These are phyloP conservation scores for Scaeva pyrastri DNA, from an alignment of 2,888 invertebrate species.

Conservation along the genomic window DNA sequence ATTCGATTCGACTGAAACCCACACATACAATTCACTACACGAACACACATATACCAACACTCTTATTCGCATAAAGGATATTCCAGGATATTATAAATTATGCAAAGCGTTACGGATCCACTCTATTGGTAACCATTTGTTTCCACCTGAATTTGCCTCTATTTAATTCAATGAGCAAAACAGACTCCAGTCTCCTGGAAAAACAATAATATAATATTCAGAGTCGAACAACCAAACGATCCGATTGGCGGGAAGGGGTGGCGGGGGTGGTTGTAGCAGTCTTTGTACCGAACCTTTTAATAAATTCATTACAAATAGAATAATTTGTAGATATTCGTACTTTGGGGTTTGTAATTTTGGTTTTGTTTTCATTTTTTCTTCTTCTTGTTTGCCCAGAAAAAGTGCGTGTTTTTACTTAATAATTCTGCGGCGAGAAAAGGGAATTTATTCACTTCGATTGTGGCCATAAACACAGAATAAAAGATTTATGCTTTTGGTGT, in stretches of 20 bases:
- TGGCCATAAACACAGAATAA: constrained; percentile 22
- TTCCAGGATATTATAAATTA: constrained; percentile 58
- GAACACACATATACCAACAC: neutral
- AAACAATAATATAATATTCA: constrained; percentile 35
- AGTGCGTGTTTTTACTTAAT: constrained; percentile 24
- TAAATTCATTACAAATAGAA: constrained; percentile 45
- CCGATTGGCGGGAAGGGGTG: neutral
- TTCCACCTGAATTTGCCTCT: constrained; percentile 54
- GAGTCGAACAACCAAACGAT: constrained; percentile 35
- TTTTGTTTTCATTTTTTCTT: constrained; percentile 3
- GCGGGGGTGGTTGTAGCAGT: neutral
- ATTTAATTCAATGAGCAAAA: constrained; percentile 58
- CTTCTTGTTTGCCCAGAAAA: neutral
- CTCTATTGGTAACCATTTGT: constrained; percentile 39
- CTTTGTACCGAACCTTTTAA: constrained; percentile 30
- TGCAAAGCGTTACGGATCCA: constrained; percentile 57
- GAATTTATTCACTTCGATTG: constrained; percentile 23
- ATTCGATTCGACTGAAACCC: constrained; percentile 2
- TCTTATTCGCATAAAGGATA: constrained; percentile 8
- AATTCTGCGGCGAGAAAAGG: constrained; percentile 3
- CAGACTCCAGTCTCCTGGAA: constrained; percentile 21
- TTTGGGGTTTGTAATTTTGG: constrained; percentile 16
- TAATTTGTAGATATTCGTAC: constrained; percentile 29
- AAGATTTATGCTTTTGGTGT: constrained; percentile 28
- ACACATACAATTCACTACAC: neutral